A percentile compares a stretch with the other conserved stretches of the same genome.
Evolutionary conservation across 2,113 vertebrate genomes (phyloP).

Genomic region (Gobiocypris rarus): DNA sequence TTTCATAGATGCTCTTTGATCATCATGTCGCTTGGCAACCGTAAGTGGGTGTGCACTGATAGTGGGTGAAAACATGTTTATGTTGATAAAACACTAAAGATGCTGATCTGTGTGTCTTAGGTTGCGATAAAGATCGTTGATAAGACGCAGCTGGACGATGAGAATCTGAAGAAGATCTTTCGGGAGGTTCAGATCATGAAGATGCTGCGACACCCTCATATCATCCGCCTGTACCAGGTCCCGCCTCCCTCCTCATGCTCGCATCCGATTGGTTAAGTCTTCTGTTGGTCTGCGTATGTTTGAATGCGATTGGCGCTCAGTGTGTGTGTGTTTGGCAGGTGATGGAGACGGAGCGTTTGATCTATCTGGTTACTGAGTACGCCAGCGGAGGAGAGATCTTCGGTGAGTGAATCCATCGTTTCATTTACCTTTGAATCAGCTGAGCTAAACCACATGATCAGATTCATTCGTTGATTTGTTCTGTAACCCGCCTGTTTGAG

Average conservation of each 20-base stretch:
- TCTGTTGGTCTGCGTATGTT: constrained; percentile 32
- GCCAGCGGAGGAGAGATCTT: constrained; percentile 99
- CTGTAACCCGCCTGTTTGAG: too few relatives aligned
- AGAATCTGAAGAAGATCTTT: constrained; percentile 99
- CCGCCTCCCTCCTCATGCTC: not conserved
- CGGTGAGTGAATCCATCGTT: constrained; percentile 80
- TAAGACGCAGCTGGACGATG: constrained; percentile 96
- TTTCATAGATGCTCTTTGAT: not conserved
- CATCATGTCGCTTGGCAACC: not conserved
- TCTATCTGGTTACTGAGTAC: constrained; percentile 98
- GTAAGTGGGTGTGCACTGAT: too few relatives aligned
- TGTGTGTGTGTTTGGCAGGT: constrained; percentile 77
- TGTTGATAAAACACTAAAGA: constrained; percentile 56
- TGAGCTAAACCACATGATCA: too few relatives aligned
- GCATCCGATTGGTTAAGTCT: not conserved
- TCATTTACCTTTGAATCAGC: too few relatives aligned
- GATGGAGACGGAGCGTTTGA: constrained; percentile 98
- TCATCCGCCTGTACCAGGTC: constrained; percentile 98
- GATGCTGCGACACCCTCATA: constrained; percentile 97
- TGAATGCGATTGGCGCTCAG: constrained; percentile 17
- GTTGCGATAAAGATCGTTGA: constrained; percentile 99
- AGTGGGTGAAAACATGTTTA: too few relatives aligned
- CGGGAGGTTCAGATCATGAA: constrained; percentile 99
- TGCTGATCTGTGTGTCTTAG: constrained; percentile 68
- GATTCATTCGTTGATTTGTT: too few relatives aligned